These are phyloP conservation scores for Brachypterus glaber DNA, from an alignment of 2,888 invertebrate genomes.

Conservation along the genomic window DNA sequence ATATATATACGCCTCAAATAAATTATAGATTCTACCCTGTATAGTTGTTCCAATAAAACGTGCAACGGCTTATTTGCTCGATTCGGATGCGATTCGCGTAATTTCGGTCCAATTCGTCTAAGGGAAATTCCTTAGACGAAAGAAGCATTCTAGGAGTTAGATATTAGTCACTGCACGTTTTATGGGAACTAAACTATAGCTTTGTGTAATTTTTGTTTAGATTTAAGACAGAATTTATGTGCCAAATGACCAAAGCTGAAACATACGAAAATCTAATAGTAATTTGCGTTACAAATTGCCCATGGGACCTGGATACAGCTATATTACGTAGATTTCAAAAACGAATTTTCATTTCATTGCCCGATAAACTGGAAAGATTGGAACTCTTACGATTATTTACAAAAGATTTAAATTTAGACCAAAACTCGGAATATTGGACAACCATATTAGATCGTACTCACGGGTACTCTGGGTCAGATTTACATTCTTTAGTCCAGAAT, in stretches of 20 bases:
- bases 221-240: constrained; percentile 48
- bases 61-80: too few species aligned
- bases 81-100: too few species aligned
- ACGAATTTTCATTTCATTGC: constrained; percentile 47
- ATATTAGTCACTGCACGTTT: too few species aligned
- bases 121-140: too few species aligned
- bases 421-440: constrained; percentile 33
- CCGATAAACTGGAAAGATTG: constrained; percentile 31
- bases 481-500: constrained; percentile 41
- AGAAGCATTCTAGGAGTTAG: too few species aligned
- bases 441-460: constrained; percentile 40
- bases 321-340: constrained; percentile 49
- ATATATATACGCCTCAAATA: too few species aligned
- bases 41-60: constrained; percentile 5
- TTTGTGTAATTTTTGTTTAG: constrained; percentile 26
- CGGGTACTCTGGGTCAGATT: constrained; percentile 48
- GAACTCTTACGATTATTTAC: constrained; percentile 31
- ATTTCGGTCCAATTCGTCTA: too few species aligned
- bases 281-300: constrained; percentile 52
- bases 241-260: constrained; percentile 42
- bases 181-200: too few species aligned
- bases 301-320: constrained; percentile 53
- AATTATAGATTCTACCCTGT: not conserved
- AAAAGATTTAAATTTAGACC: constrained; percentile 18
- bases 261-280: constrained; percentile 36